phyloP scores from a whole-genome alignment of 2,797 vertebrate species.

The Trachops cirrhosus region DNA sequence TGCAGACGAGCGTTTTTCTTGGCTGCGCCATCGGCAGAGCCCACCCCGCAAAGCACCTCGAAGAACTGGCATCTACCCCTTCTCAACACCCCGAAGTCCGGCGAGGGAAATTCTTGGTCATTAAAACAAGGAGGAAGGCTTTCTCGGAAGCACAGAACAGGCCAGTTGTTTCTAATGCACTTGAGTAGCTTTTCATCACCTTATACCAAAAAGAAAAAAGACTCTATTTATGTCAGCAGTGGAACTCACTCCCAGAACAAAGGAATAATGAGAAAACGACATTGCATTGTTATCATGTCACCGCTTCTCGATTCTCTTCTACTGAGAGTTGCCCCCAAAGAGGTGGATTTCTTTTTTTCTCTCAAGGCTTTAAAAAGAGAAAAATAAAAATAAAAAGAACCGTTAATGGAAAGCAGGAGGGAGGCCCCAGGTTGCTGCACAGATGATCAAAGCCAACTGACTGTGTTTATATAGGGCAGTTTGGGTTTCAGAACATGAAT shows the following conservation, averaged over 20 bases:
- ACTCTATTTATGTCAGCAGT: not conserved
- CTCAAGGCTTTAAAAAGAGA: not conserved
- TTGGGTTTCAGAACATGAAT: not conserved
- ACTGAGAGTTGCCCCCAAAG: not conserved
- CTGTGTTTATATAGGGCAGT: not conserved
- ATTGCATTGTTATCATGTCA: not conserved
- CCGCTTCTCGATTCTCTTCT: not conserved
- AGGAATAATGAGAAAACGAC: not conserved
- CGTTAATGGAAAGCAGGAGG: not conserved
- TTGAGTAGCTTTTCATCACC: not conserved
- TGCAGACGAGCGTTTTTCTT: not conserved
- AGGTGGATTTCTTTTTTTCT: not conserved
- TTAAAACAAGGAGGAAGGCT: not conserved
- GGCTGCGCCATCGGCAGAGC: not conserved
- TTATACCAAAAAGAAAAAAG: not conserved
- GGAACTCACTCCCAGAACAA: not conserved
- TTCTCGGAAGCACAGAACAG: not conserved
- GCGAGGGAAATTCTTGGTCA: not conserved
- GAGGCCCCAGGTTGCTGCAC: not conserved
- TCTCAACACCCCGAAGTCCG: conserved; percentile 12
- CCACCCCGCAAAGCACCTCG: not conserved
- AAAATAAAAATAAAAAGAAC: not conserved
- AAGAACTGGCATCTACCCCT: not conserved
- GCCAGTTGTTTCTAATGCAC: not conserved
- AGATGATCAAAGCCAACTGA: not conserved